Conservation (phyloP, 2,797 vertebrate genomes). For the Semaprochilodus insignis region DNA sequence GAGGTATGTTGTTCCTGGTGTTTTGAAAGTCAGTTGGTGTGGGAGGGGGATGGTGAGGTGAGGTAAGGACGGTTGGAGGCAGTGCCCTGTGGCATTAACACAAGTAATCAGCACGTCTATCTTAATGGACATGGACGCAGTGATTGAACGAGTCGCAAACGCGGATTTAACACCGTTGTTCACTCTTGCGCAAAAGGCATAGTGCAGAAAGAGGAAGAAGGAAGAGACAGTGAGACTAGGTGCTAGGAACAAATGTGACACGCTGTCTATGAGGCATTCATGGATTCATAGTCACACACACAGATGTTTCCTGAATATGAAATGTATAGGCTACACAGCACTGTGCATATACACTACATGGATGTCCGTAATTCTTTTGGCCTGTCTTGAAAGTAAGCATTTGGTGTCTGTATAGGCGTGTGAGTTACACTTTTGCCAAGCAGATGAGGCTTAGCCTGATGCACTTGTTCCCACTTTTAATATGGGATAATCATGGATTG, state of each 20-base stretch:
- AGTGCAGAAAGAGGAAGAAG: conserved; percentile 14
- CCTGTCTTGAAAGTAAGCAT: not conserved
- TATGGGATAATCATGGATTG: conserved; percentile 28
- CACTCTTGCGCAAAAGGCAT: not conserved
- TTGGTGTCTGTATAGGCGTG: not conserved
- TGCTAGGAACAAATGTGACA: conserved; percentile 4
- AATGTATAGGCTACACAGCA: not conserved
- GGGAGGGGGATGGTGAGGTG: not conserved
- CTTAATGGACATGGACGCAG: not conserved
- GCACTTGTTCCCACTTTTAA: conserved; percentile 4
- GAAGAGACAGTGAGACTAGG: not conserved
- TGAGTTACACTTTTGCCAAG: not conserved
- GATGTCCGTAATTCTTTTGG: not conserved
- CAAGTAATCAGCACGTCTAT: not conserved
- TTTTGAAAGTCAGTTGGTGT: not conserved
- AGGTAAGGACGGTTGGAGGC: not conserved
- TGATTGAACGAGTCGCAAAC: not conserved
- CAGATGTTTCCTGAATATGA: conserved; percentile 7
- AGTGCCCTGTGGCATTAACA: not conserved
- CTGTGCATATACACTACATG: not conserved
- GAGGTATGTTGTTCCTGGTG: not conserved
- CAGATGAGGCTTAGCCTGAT: not conserved
- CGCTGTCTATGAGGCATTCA: not conserved
- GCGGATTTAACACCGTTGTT: conserved; percentile 6
- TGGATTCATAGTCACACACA: not conserved